Evolutionary conservation across 2,113 vertebrate species (phyloP), one percentile per base, ranked within the genome.

Genomic region (Gymnocephalus cernua): DNA sequence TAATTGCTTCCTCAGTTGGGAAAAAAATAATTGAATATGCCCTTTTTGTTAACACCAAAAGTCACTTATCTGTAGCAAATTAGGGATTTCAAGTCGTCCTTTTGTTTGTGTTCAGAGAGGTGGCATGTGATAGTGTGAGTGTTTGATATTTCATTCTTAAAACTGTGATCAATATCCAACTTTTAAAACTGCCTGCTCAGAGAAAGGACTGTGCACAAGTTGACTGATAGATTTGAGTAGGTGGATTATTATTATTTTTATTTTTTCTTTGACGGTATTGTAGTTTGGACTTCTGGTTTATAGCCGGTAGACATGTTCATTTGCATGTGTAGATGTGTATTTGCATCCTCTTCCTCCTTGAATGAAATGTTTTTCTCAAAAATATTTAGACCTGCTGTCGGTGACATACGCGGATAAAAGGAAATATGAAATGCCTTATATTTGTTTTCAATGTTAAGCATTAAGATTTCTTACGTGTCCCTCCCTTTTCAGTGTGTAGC

Each of bases 341-440:
- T 89, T 92, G 92, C 91, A 90, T 91, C 89, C 88, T 93, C 58
- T 80, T 89, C 87, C 83, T 89, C 88, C 85, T 90, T 63, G 82
- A 92, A 90, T 91, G 89, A 92, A 90, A 89, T 77, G 81, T 92
- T 91, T 91, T 93, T 91, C 85, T 91, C 74, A 87, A 89, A 89
- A 90, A 87, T 85, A 88, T 91, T 89, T 91, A 92, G 88, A 92
- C 92, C 91, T 92, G 91, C 90, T 94, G 92, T 93, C 86, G 74
- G 89, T 88, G 89, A 89, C 41, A 66, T 89, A 77, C 88, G 86
- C 88, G 86, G 91, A 88, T 86, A 88, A 93, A 93, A 92, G 91
- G 88, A 93, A 88, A 89, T 85, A 88, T 90, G 88, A 93, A 94
- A 93, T 92, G 92, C 91, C 92, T 94, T 94, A 94, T 92, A 86